Conservation (phyloP, 2,888 invertebrate species). For the Timema cristinae region DNA sequence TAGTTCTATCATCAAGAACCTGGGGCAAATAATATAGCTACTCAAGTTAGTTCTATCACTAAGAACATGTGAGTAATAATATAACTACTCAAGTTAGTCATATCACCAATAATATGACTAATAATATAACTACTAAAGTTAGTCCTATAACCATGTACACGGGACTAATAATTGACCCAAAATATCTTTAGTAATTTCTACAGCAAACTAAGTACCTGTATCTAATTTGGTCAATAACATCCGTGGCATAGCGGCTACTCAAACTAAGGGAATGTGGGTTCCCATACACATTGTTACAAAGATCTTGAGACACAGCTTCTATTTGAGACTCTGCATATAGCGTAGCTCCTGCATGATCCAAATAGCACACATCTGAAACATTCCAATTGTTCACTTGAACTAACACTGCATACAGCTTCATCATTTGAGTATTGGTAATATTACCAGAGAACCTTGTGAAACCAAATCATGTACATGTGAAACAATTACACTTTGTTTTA, state of each 20-base stretch:
- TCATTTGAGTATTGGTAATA: neutral
- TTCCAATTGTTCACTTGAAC: neutral
- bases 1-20: too few species aligned
- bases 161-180: too few species aligned
- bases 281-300: conserved; percentile 70
- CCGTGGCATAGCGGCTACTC: conserved; percentile 76
- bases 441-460: neutral
- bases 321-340: conserved; percentile 76
- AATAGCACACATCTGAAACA: conserved; percentile 64
- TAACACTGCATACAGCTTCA: neutral
- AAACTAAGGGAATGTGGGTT: conserved; percentile 80
- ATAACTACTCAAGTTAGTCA: too few species aligned
- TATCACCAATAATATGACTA: too few species aligned
- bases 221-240: conserved; percentile 79
- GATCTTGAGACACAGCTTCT: conserved; percentile 57
- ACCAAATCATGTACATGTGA: neutral
- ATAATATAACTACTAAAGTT: too few species aligned
- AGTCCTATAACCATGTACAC: too few species aligned
- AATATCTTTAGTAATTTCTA: too few species aligned
- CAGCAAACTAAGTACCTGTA: conserved; percentile 19
- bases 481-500: too few species aligned
- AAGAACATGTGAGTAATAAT: too few species aligned
- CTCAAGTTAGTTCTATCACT: too few species aligned
- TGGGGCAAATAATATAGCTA: too few species aligned
- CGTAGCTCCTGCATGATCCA: conserved; percentile 87